phyloP scores from a whole-genome alignment of 2,797 vertebrate species.

The Spinus pinus region DNA sequence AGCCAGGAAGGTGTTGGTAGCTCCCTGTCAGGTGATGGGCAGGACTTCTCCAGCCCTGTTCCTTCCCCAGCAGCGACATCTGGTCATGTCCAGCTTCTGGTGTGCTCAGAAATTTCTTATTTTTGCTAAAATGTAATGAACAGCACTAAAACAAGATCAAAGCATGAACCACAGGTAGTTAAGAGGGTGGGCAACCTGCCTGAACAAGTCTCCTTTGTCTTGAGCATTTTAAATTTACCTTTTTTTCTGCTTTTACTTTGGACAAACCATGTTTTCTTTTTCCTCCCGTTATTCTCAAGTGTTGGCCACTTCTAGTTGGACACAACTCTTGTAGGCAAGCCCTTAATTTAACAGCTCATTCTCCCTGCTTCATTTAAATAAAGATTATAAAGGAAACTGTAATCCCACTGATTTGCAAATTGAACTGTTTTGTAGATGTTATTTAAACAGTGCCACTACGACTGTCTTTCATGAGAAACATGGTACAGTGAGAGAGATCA shows the following conservation, averaged over 20 bases:
- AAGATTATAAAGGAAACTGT: conserved; percentile 45
- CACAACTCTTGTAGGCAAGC: conserved; percentile 11
- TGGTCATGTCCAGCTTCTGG: not conserved
- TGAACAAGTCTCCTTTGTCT: not conserved
- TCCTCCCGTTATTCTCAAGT: not conserved
- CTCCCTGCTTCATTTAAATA: conserved; percentile 54
- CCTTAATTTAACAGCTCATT: conserved; percentile 61
- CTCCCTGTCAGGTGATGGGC: accelerated
- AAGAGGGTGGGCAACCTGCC: not conserved
- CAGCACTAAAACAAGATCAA: not conserved
- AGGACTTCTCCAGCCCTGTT: not conserved
- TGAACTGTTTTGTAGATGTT: conserved; percentile 68
- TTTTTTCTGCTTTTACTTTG: not conserved
- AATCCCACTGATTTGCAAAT: conserved; percentile 69
- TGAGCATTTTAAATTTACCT: not conserved
- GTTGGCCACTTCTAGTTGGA: conserved; percentile 43
- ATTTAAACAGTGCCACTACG: conserved; percentile 54
- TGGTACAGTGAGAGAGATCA: conserved; percentile 70
- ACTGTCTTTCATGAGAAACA: conserved; percentile 63
- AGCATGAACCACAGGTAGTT: accelerated
- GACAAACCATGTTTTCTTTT: not conserved
- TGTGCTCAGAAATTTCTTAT: not conserved
- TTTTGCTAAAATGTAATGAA: not conserved
- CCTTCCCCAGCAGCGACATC: not conserved
- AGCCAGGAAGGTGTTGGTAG: too few species aligned